Base-by-base conservation (phyloP, 2,888 invertebrate species). In the Dicycla oo region DNA sequence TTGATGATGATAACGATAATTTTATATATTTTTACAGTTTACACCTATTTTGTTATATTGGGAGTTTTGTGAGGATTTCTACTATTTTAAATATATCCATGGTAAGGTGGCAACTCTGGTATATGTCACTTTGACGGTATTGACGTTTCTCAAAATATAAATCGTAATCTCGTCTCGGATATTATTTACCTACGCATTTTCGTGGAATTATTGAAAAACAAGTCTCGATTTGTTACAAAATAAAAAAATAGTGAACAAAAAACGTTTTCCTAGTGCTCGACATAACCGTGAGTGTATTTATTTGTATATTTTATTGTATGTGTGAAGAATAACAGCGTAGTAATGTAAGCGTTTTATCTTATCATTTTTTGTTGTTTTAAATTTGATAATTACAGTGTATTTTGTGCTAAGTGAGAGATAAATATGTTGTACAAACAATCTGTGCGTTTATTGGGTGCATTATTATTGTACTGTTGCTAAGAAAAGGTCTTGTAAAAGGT, bases 171-270 rank as follows among this genome's bases (percentile, higher is more conserved):
- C 58, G 63, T 81, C 81, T 86, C 30, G 43, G 67, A 72, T 78
- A 70, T 76, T 91, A 90, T 91, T 89, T 90, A 89, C 87, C 87
- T 89, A 91, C 91, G 90, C 89, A 91, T 89, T 89, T 89, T 83
- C 80, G 76, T 79, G 70, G 71, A 80, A 78, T 73, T 78, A 75
- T 69, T 75, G 77, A 68, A 83, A 84, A 86, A 73, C 78, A 75
- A 78, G 49, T 54, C 40, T 71, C 66, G 64, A 70, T 61, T 86
- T 66, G 67, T 65, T 60, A 60, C 40, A 60, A 69, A 65, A 62
- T 43, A 65, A 67, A 78, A 67, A 45, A 57, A 61, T 62, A 69
- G 64, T 73, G 63, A 57, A 64, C 18, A 73, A 58, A 56, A 64
- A 40, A 65, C 23, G 53, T 68, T 75, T 62, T 68, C 34, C 26